A percentile compares a stretch with the other conserved stretches of the same genome.
Conservation (phyloP, 2,888 invertebrate species). For the Clivina fossor region DNA sequence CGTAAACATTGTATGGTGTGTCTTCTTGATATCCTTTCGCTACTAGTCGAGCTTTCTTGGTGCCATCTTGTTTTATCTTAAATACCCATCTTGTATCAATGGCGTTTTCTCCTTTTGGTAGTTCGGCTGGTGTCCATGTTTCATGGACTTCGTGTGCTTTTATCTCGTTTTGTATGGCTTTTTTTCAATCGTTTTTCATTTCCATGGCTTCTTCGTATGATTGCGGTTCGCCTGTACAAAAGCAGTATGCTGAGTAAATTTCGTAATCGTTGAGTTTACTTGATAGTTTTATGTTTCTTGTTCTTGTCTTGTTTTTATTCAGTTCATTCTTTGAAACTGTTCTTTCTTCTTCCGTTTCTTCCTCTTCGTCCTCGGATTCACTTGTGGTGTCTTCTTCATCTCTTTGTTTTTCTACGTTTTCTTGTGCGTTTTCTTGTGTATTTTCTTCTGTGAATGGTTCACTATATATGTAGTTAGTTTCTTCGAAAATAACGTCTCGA, state of each 20-base stretch:
- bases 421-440: too few species aligned
- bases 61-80: conserved; percentile 35
- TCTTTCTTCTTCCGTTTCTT: too few species aligned
- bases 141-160: conserved; percentile 7
- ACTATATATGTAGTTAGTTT: conserved; percentile 1
- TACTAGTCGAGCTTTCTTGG: conserved; percentile 39
- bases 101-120: conserved; percentile 35
- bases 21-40: too few species aligned
- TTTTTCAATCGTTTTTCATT: conserved; percentile 6
- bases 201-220: conserved; percentile 14
- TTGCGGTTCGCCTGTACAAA: conserved; percentile 8
- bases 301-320: neutral
- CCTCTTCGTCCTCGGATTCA: neutral
- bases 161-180: conserved; percentile 17
- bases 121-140: conserved; percentile 22
- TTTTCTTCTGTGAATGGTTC: conserved; percentile 1
- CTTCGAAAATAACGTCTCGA: conserved; percentile 8
- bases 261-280: conserved; percentile 21
- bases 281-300: conserved; percentile 4
- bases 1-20: too few species aligned
- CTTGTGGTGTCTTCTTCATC: neutral
- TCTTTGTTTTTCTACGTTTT: too few species aligned
- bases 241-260: conserved; percentile 22
- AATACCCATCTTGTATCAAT: conserved; percentile 40
- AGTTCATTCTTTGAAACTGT: too few species aligned